Base-by-base conservation (phyloP, 2,888 invertebrate species). In the Thysanoteuthis rhombus region DNA sequence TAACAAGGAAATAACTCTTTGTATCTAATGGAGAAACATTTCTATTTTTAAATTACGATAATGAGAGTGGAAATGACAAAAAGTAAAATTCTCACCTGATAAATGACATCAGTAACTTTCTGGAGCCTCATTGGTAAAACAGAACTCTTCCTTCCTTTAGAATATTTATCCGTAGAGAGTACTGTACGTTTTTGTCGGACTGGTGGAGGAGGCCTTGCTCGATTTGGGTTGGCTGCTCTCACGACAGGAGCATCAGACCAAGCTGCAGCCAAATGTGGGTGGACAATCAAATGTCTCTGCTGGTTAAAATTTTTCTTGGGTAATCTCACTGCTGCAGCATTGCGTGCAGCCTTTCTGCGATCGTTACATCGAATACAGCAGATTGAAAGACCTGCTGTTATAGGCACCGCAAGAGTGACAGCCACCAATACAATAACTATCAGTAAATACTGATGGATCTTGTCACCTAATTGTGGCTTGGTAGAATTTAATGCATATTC, bases 331-430 rank as follows among this genome's bases (percentile, higher is more conserved):
- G 75, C 75, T 28, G 58, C 58, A 75, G 75, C n/a, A 3, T 75
- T 75, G 75, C 75, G 75, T 75, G 75, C 75, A 75, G 75, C n/a
- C 75, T 75, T 75, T 75, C 75, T 75, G 75, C 75, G 75, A 75
- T 75, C 75, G 75, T 75, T 75, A 75, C 75, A 75, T 75, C 75
- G 75, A 75, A 75, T 75, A 75, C 75, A 75, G 75, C 75, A 75
- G 75, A 75, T 75, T 75, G 75, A 75, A n/a, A 75, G 19, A 75
- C 75, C 75, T 75, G 75, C 75, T 16, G 75, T 75, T 36, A 75
- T 75, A 36, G 75, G 75, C 75, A 75, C 75, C 3, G 75, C 75
- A 36, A 75, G 12, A 12, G 75, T 75, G n/a, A 75, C 75, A 10
- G 75, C 75, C 75, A 75, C 75, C 75, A 75, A 75, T 12, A 75